These are phyloP conservation scores for Biston stratarius DNA, from an alignment of 2,888 invertebrate species.

Conservation along the genomic window DNA sequence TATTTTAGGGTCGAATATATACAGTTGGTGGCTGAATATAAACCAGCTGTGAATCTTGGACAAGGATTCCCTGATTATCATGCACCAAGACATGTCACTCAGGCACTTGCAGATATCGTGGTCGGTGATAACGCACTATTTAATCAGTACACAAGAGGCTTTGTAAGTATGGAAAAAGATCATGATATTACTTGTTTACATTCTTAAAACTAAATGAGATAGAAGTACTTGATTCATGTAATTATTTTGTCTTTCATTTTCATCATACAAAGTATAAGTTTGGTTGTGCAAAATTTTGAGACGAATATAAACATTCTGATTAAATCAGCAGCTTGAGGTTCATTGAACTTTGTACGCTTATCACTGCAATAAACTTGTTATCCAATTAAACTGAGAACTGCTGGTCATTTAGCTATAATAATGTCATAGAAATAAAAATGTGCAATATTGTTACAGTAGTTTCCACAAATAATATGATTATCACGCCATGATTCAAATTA, in stretches of 20 bases:
- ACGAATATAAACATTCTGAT: background rate
- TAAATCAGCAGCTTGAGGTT: background rate
- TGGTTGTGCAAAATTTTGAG: no score
- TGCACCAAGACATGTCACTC: slow-evolving; percentile 93
- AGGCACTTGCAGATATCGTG: slow-evolving; percentile 90
- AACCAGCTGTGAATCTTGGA: slow-evolving; percentile 95
- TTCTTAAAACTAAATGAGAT: background rate
- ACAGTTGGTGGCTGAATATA: slow-evolving; percentile 92
- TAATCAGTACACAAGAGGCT: slow-evolving; percentile 97
- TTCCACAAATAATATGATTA: no score
- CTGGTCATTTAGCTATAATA: background rate
- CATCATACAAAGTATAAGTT: no score
- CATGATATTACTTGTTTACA: background rate
- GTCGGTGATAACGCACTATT: slow-evolving; percentile 90
- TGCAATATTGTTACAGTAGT: background rate
- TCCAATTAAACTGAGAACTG: background rate
- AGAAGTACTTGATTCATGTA: no score
- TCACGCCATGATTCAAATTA: no score
- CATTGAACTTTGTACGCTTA: slow-evolving; percentile 1
- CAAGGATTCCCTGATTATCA: slow-evolving; percentile 98
- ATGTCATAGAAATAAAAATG: background rate
- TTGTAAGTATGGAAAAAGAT: slow-evolving; percentile 88
- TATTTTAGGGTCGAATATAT: slow-evolving; percentile 95
- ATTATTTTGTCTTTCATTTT: no score
- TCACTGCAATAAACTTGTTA: background rate